These are phyloP conservation scores for Ammospiza nelsoni DNA, from an alignment of 2,113 vertebrate genomes.

Conservation along the genomic window DNA sequence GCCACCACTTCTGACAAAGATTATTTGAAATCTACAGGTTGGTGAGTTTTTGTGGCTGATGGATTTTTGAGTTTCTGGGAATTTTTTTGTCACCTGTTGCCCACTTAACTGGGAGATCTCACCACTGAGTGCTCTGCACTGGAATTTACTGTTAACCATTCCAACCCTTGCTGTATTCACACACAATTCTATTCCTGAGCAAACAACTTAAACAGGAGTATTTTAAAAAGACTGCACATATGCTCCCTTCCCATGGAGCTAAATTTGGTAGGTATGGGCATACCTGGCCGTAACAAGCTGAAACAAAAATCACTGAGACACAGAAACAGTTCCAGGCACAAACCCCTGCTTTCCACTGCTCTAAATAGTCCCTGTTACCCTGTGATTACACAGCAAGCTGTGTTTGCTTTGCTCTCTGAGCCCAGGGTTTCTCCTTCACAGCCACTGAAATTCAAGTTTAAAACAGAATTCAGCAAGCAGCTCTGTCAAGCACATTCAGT, in stretches of 20 bases:
- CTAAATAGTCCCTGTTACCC: not conserved
- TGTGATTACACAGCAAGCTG: not conserved
- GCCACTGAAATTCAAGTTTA: not conserved
- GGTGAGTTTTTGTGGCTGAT: not conserved
- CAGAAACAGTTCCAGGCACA: not conserved
- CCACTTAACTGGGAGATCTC: not conserved
- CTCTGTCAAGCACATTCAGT: not conserved
- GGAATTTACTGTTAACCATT: not conserved
- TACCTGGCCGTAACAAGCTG: not conserved
- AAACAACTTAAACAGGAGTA: not conserved
- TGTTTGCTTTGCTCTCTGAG: not conserved
- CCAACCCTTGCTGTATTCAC: not conserved
- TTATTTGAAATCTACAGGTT: not conserved
- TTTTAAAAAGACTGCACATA: not conserved
- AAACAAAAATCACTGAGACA: not conserved
- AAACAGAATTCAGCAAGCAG: not conserved
- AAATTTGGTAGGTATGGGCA: not conserved
- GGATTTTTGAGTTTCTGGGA: not conserved
- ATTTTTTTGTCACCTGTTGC: not conserved
- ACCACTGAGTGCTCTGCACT: not conserved
- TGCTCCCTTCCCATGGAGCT: not conserved
- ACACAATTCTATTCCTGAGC: not conserved
- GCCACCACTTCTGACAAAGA: not conserved
- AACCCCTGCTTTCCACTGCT: not conserved
- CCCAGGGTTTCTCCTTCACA: not conserved